Percentiles rank a stretch among this genome's conserved stretches.
Conservation (phyloP, 1,140 invertebrate species). For the Asbolus verrucosus region DNA sequence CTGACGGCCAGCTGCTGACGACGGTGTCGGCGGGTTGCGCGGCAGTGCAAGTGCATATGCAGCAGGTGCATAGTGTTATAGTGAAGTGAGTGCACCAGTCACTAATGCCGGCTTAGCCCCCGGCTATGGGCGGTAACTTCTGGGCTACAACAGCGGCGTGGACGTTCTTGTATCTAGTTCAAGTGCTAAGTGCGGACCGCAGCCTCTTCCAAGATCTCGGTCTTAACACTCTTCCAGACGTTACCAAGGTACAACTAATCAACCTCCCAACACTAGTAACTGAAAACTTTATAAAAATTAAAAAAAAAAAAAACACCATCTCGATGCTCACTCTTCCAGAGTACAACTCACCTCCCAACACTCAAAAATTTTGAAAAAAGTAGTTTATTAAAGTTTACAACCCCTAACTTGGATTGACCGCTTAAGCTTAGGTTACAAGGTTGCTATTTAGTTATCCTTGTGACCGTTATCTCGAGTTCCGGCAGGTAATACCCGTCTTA, state of each 20-base stretch:
- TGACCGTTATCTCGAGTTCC: constrained; percentile 32
- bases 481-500: constrained; percentile 47
- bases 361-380: no score
- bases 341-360: no score
- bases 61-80: constrained; percentile 40
- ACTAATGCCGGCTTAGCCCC: constrained; percentile 52
- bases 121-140: constrained; percentile 59
- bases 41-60: constrained; percentile 55
- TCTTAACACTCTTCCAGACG: constrained; percentile 54
- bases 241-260: constrained; percentile 54
- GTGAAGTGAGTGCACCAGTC: constrained; percentile 45
- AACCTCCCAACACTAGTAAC: no score
- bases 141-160: constrained; percentile 53
- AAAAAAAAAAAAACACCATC: no score
- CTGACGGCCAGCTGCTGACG: constrained; percentile 33
- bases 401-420: no score
- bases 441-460: constrained; percentile 21
- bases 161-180: constrained; percentile 57
- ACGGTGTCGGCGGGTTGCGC: constrained; percentile 24
- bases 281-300: no score
- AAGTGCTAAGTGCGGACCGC: constrained; percentile 46
- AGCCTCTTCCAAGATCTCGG: constrained; percentile 55
- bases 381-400: no score
- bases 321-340: no score
- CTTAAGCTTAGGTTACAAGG: no score